phyloP scores from a whole-genome alignment of 2,888 invertebrate species.

The Pyrgus malvae region DNA sequence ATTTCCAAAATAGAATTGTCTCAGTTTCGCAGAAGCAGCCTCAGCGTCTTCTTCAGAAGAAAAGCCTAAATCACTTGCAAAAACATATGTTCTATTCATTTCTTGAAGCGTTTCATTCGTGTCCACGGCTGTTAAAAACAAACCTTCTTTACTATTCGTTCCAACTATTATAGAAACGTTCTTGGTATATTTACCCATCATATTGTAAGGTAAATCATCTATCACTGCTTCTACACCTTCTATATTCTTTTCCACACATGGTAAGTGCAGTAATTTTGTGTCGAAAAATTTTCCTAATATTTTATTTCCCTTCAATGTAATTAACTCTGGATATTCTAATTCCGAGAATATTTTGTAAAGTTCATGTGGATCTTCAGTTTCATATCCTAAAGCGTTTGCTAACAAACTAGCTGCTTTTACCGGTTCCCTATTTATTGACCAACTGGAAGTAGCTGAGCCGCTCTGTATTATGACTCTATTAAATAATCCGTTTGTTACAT shows the following conservation, averaged over 20 bases:
- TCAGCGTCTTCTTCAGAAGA: constrained; percentile 51
- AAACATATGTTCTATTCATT: constrained; percentile 55
- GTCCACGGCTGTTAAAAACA: constrained; percentile 46
- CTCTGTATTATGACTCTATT: constrained; percentile 67
- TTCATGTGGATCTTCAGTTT: constrained; percentile 58
- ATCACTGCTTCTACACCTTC: constrained; percentile 57
- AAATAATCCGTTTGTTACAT: constrained; percentile 58
- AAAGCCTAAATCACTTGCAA: constrained; percentile 67
- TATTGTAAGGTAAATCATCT: constrained; percentile 61
- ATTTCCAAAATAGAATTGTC: constrained; percentile 68
- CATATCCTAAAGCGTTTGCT: constrained; percentile 56
- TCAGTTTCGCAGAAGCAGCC: constrained; percentile 46
- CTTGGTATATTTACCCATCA: constrained; percentile 50
- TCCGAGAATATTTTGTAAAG: constrained; percentile 59
- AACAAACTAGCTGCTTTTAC: constrained; percentile 58
- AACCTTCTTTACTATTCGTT: constrained; percentile 61
- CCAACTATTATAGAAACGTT: constrained; percentile 45
- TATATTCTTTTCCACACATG: constrained; percentile 63
- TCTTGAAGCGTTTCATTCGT: constrained; percentile 45
- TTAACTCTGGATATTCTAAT: constrained; percentile 48
- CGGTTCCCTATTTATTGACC: constrained; percentile 65
- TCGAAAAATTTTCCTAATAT: constrained; percentile 61
- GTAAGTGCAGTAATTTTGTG: constrained; percentile 60
- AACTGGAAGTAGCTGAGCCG: constrained; percentile 61
- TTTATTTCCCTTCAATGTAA: constrained; percentile 49